These are phyloP conservation scores for Chorisops tibialis DNA, from an alignment of 2,888 invertebrate genomes.

Conservation along the genomic window DNA sequence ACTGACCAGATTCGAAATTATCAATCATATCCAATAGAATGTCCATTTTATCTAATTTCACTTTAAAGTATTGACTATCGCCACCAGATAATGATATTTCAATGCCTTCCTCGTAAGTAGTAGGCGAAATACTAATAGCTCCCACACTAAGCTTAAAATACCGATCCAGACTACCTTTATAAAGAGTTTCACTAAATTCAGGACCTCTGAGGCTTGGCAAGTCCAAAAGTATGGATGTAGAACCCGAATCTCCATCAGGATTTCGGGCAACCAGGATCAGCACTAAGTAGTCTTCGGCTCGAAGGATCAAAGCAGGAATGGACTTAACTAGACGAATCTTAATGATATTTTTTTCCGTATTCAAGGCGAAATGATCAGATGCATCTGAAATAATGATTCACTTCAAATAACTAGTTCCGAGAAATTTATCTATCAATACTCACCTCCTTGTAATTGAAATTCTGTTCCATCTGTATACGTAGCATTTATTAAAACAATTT, in stretches of 20 bases:
- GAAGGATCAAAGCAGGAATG: neutral
- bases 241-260: neutral
- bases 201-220: constrained; percentile 1
- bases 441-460: constrained; percentile 33
- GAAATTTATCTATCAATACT: neutral
- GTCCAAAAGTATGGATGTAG: constrained; percentile 2
- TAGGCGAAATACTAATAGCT: neutral
- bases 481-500: constrained; percentile 30
- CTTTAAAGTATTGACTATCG: constrained; percentile 9
- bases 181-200: constrained; percentile 1
- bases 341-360: neutral
- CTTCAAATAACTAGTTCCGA: neutral
- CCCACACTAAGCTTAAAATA: constrained; percentile 4
- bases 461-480: constrained; percentile 25
- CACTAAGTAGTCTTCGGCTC: neutral
- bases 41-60: neutral
- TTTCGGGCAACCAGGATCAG: neutral
- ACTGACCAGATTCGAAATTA: constrained; percentile 1
- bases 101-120: neutral
- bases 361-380: neutral
- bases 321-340: neutral
- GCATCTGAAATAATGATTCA: neutral
- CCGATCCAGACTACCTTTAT: constrained; percentile 10
- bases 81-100: neutral
- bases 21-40: neutral